phyloP scores from a whole-genome alignment of 1,140 invertebrate species.

The Solen grandis region DNA sequence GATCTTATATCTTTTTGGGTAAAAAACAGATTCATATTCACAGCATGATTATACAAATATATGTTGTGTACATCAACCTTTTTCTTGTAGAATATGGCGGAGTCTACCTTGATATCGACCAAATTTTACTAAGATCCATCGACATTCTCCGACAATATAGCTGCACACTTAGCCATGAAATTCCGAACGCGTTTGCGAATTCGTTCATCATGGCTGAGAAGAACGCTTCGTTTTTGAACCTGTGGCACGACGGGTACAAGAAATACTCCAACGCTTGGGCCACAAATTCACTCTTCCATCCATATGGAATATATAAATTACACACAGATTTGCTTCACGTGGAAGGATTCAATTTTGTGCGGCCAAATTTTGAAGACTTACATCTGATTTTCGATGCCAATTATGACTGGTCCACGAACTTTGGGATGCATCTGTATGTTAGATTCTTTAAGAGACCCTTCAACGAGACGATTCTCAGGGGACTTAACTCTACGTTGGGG shows the following conservation, averaged over 20 bases:
- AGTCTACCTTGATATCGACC: conserved; percentile 46
- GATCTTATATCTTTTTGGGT: no score
- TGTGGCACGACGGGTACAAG: conserved; percentile 40
- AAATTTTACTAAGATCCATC: conserved; percentile 17
- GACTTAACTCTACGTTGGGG: conserved; percentile 36
- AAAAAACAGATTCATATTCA: no score
- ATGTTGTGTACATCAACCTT: no score
- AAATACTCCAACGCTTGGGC: conserved; percentile 27
- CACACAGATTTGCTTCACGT: conserved; percentile 45
- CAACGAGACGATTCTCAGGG: conserved; percentile 9
- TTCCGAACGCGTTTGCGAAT: neutral
- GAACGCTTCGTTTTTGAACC: conserved; percentile 20
- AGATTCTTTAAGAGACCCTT: conserved; percentile 14
- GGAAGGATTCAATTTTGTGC: conserved; percentile 40
- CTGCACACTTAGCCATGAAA: conserved; percentile 31
- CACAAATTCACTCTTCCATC: conserved; percentile 34
- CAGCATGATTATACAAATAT: no score
- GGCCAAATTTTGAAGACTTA: conserved; percentile 31
- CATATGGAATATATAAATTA: conserved; percentile 7
- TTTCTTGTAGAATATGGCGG: conserved; percentile 37
- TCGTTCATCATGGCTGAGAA: conserved; percentile 34
- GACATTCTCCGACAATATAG: conserved; percentile 17
- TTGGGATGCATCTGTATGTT: conserved; percentile 47
- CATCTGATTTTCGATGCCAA: conserved; percentile 34
- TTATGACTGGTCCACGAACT: conserved; percentile 49